A percentile compares a stretch with the other conserved stretches of the same genome.
Evolutionary conservation across 2,888 invertebrate species (phyloP).

Genomic region (Schizotus pectinicornis): DNA sequence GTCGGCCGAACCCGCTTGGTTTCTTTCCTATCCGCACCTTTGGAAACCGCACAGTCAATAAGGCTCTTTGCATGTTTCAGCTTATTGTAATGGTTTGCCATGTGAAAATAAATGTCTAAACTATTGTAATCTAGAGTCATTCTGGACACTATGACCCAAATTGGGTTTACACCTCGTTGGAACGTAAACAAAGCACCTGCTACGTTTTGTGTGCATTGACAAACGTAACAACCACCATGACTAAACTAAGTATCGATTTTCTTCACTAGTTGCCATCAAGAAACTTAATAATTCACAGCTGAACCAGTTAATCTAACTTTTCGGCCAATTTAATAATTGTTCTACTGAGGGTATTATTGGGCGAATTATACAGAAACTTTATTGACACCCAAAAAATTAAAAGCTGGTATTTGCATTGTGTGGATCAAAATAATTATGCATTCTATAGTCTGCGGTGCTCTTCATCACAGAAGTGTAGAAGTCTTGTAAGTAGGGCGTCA

Average conservation of each 20-base stretch:
- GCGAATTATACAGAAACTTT: too few species aligned
- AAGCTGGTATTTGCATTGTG: too few species aligned
- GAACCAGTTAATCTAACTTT: too few species aligned
- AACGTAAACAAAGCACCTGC: not conserved
- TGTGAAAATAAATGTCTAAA: constrained; percentile 55
- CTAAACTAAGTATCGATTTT: constrained; percentile 4
- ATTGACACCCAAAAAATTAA: too few species aligned
- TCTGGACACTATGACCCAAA: constrained; percentile 3
- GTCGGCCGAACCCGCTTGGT: constrained; percentile 2
- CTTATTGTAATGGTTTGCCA: constrained; percentile 58
- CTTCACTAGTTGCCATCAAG: not conserved
- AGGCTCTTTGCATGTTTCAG: constrained; percentile 53
- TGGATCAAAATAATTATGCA: too few species aligned
- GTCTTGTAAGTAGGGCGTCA: too few species aligned
- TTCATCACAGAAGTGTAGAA: too few species aligned
- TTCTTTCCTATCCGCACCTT: constrained; percentile 38
- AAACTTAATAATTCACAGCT: too few species aligned
- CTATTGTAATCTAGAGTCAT: constrained; percentile 40
- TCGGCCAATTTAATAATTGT: too few species aligned
- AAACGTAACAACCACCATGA: not conserved
- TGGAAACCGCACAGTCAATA: constrained; percentile 53
- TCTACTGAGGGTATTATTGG: too few species aligned
- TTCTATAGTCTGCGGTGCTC: too few species aligned
- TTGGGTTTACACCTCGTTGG: not conserved
- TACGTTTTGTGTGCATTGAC: constrained; percentile 22